Percentiles rank a stretch among this genome's conserved stretches.
These are phyloP conservation scores for Pristionchus exspectatus DNA, from an alignment of 2,888 invertebrate genomes.

Conservation along the genomic window DNA sequence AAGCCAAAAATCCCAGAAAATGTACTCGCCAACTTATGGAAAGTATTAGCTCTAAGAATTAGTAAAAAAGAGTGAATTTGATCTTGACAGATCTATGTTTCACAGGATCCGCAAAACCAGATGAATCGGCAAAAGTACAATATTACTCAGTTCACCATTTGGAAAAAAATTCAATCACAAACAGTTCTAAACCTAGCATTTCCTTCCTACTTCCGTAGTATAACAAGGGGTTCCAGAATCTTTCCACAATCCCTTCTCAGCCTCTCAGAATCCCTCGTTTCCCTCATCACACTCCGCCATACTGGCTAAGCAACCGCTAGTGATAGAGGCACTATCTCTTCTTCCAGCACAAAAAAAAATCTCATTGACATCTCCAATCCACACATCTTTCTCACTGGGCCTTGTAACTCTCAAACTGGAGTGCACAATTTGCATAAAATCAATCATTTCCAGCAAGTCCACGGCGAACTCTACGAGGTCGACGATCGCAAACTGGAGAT, in stretches of 20 bases:
- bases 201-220: too few relatives aligned
- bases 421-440: background rate
- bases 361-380: background rate
- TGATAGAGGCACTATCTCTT: too few relatives aligned
- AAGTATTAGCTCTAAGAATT: too few relatives aligned
- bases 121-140: background rate
- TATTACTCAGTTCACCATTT: too few relatives aligned
- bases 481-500: conserved; percentile 66
- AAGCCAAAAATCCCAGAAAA: too few relatives aligned
- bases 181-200: too few relatives aligned
- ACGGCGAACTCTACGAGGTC: conserved; percentile 73
- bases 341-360: background rate
- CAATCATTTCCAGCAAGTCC: conserved; percentile 63
- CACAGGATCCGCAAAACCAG: background rate
- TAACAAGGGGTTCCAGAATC: too few relatives aligned
- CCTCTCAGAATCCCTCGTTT: background rate
- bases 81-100: background rate
- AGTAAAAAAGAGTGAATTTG: too few relatives aligned
- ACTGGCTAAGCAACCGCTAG: too few relatives aligned
- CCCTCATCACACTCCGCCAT: too few relatives aligned
- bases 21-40: too few relatives aligned
- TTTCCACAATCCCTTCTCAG: background rate
- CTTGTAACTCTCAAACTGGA: background rate
- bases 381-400: background rate
- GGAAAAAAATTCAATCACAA: too few relatives aligned